Percentiles rank a stretch among this genome's conserved stretches.
Evolutionary conservation across 2,113 vertebrate species (phyloP).

Genomic region (Chauna torquata): DNA sequence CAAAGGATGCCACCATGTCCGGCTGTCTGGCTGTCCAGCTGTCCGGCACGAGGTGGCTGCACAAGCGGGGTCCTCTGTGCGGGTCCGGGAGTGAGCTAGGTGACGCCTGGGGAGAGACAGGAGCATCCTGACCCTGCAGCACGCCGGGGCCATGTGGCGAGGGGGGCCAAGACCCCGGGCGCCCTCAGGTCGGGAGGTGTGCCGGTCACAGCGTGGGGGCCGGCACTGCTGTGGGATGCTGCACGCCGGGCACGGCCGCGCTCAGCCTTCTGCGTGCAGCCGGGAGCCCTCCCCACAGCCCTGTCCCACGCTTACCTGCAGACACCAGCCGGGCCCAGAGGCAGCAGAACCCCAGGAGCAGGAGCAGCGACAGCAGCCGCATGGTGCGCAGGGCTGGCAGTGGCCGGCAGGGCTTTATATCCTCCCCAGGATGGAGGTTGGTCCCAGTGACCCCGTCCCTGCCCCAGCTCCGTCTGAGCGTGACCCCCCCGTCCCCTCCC

Average conservation of each 20-base stretch:
- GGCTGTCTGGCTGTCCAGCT: rapidly evolving
- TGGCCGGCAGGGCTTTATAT: neutral
- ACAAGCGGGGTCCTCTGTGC: neutral
- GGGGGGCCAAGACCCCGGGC: neutral
- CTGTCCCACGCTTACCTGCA: neutral
- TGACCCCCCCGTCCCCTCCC: neutral
- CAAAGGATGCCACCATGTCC: neutral
- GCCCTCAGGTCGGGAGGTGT: rapidly evolving
- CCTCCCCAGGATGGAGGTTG: neutral
- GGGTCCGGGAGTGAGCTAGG: neutral
- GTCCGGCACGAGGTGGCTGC: neutral
- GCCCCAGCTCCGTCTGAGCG: neutral
- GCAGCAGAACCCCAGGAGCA: constrained; percentile 56
- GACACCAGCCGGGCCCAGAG: constrained; percentile 24
- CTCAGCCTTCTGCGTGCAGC: neutral
- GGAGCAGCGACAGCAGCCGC: neutral
- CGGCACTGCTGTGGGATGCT: rapidly evolving
- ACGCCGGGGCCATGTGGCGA: rapidly evolving
- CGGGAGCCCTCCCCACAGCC: rapidly evolving
- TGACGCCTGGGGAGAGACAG: neutral
- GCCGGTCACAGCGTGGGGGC: no score
- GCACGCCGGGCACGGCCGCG: rapidly evolving
- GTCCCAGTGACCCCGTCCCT: neutral
- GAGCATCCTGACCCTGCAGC: neutral
- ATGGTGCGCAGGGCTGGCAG: neutral